Evolutionary conservation across 2,113 vertebrate genomes (phyloP).

Genomic region (Fulmarus glacialis): DNA sequence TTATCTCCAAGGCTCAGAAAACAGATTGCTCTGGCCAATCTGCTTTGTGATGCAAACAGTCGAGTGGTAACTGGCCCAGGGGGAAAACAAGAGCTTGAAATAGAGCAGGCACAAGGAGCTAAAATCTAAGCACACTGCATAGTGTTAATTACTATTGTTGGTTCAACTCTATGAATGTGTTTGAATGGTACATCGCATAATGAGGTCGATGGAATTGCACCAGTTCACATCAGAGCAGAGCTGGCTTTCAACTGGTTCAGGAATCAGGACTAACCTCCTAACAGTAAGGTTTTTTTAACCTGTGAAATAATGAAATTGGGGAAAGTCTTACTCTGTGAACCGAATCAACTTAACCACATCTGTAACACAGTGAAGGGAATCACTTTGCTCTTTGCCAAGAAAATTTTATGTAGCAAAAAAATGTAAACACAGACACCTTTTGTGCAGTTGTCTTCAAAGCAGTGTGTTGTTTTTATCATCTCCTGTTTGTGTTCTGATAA

Average conservation of each 20-base stretch:
- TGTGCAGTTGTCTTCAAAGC: not conserved
- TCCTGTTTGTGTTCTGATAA: not conserved
- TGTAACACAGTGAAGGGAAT: not conserved
- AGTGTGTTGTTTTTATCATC: not conserved
- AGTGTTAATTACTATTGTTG: not conserved
- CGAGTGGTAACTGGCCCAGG: too few species aligned
- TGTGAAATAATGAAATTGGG: not conserved
- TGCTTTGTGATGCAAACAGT: not conserved
- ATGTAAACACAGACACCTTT: too few species aligned
- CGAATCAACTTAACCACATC: not conserved
- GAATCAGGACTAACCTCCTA: not conserved
- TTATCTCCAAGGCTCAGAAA: not conserved
- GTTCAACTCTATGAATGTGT: rapidly evolving
- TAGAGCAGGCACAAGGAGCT: not conserved
- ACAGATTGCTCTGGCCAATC: not conserved
- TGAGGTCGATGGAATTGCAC: rapidly evolving
- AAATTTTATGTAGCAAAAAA: not conserved
- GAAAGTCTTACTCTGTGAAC: not conserved
- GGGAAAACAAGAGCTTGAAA: not conserved
- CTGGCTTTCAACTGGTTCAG: not conserved
- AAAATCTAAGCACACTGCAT: not conserved
- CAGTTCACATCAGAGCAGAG: not conserved
- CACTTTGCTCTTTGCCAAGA: not conserved
- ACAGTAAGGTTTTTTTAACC: not conserved
- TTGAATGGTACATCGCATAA: not conserved